Conservation (phyloP, 2,113 vertebrate species). For the Rhinichthys klamathensis region DNA sequence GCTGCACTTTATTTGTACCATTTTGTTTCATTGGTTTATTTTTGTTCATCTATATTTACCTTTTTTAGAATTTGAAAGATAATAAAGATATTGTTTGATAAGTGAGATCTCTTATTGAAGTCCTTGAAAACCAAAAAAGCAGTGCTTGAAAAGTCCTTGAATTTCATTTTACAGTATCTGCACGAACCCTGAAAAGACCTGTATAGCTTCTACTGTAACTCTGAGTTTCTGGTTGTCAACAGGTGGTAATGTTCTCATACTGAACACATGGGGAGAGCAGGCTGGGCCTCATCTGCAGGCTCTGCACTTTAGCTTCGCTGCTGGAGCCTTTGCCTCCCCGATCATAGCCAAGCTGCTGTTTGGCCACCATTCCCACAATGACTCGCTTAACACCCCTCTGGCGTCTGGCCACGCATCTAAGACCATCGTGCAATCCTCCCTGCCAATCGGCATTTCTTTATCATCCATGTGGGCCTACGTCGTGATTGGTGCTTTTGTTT, state of each 20-base stretch:
- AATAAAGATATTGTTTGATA: no score
- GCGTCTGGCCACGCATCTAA: neutral
- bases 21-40: no score
- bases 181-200: neutral
- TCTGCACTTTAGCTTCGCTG: constrained; percentile 93
- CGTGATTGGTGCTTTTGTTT: constrained; percentile 81
- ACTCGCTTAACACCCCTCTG: neutral
- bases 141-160: no score
- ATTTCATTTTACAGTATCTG: no score
- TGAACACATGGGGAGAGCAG: constrained; percentile 83
- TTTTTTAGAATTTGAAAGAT: no score
- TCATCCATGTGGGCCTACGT: constrained; percentile 84
- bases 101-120: no score
- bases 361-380: constrained; percentile 53
- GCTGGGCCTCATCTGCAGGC: constrained; percentile 92
- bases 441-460: constrained; percentile 21
- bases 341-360: constrained; percentile 87
- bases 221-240: constrained; percentile 36
- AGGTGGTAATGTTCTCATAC: constrained; percentile 90
- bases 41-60: no score
- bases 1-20: no score
- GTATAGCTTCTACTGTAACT: neutral
- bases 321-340: constrained; percentile 86
- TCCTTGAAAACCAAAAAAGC: no score
- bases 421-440: neutral